Evolutionary conservation across 2,888 invertebrate species (phyloP).

Genomic region (Rhimphoctona megacephalus): DNA sequence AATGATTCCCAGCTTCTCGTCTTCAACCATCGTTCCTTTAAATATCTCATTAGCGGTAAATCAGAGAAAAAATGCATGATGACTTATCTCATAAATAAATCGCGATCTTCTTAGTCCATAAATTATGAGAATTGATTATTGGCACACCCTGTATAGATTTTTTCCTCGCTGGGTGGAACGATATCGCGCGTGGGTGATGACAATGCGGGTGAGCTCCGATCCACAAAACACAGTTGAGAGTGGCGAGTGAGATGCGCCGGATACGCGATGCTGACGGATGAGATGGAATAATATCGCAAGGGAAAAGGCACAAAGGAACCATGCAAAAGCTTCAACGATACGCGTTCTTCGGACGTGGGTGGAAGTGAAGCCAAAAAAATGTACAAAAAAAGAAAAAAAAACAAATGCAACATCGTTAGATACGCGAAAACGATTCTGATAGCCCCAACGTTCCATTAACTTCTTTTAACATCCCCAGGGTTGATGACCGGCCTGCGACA

Average conservation of each 20-base stretch:
- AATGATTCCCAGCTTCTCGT: too few species aligned
- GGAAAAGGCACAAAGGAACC: constrained; percentile 49
- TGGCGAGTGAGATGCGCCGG: constrained; percentile 52
- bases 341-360: constrained; percentile 34
- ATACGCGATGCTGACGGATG: constrained; percentile 46
- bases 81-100: neutral
- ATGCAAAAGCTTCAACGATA: constrained; percentile 51
- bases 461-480: constrained; percentile 4
- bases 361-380: constrained; percentile 7
- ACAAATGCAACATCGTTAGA: constrained; percentile 26
- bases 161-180: neutral
- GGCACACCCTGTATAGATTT: neutral
- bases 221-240: constrained; percentile 22
- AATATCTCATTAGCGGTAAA: too few species aligned
- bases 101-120: neutral
- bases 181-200: constrained; percentile 57
- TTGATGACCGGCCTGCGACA: constrained; percentile 22
- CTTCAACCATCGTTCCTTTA: too few species aligned
- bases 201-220: constrained; percentile 38
- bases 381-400: neutral
- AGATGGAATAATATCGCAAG: constrained; percentile 48
- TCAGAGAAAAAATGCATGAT: too few species aligned
- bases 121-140: neutral
- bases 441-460: constrained; percentile 26
- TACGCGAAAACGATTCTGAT: constrained; percentile 40